Evolutionary conservation across 2,113 vertebrate genomes (phyloP).

Genomic region (Phyllopteryx taeniolatus): DNA sequence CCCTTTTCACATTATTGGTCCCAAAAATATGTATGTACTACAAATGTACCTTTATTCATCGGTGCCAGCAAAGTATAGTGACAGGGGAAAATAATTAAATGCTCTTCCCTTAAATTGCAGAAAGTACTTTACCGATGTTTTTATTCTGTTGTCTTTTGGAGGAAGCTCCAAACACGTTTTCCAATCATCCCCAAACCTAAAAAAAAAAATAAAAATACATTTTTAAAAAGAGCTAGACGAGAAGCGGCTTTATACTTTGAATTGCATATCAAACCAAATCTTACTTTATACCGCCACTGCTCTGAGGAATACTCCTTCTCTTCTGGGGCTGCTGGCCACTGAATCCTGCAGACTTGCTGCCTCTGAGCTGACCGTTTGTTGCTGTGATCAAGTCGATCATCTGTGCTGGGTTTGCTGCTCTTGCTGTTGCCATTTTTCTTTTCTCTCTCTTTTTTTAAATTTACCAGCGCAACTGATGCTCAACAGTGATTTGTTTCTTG

Average conservation of each 20-base stretch:
- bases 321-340: slow-evolving; percentile 50
- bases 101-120: too few species aligned
- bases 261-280: slow-evolving; percentile 7
- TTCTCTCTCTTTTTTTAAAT: not conserved
- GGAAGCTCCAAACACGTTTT: slow-evolving; percentile 69
- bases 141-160: slow-evolving; percentile 68
- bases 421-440: slow-evolving; percentile 67
- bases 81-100: too few species aligned
- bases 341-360: slow-evolving; percentile 46
- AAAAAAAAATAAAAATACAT: not conserved
- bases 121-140: slow-evolving; percentile 61
- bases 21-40: too few species aligned
- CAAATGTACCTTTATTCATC: too few species aligned
- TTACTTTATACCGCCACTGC: slow-evolving; percentile 70
- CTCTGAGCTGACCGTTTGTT: slow-evolving; percentile 64
- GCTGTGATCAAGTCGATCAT: slow-evolving; percentile 64
- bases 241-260: not conserved
- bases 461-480: slow-evolving; percentile 17
- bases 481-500: slow-evolving; percentile 15
- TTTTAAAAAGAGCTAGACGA: not conserved
- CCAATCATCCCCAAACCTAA: slow-evolving; percentile 73
- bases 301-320: slow-evolving; percentile 61
- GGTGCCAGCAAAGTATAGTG: too few species aligned
- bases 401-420: slow-evolving; percentile 65
- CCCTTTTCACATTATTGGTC: too few species aligned